Evolutionary conservation across 2,888 invertebrate genomes (phyloP).

Genomic region (Dromius quadrimaculatus): DNA sequence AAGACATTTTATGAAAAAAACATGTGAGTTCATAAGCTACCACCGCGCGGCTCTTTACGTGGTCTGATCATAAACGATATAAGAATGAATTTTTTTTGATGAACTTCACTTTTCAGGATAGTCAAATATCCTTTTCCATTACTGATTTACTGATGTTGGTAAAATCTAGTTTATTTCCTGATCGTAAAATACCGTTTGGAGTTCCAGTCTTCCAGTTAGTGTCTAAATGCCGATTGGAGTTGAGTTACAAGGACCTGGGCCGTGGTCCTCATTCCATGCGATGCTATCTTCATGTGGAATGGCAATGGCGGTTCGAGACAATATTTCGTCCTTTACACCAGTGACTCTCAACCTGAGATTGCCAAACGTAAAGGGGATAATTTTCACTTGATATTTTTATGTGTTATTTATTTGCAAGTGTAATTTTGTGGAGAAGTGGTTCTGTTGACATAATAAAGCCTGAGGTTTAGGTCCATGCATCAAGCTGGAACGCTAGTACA

Average conservation of each 20-base stretch:
- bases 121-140: too few relatives aligned
- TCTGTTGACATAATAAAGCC: too few relatives aligned
- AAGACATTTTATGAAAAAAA: constrained; percentile 47
- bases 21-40: constrained; percentile 22
- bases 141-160: too few relatives aligned
- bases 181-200: neutral
- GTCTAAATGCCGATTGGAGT: constrained; percentile 14
- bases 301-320: constrained; percentile 19
- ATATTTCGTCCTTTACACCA: constrained; percentile 13
- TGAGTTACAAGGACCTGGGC: constrained; percentile 18
- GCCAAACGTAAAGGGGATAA: constrained; percentile 5
- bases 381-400: too few relatives aligned
- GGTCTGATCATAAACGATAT: constrained; percentile 35
- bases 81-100: neutral
- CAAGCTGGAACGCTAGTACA: too few relatives aligned
- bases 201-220: constrained; percentile 3
- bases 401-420: too few relatives aligned
- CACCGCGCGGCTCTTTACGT: neutral
- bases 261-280: neutral
- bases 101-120: too few relatives aligned
- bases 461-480: too few relatives aligned
- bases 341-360: too few relatives aligned
- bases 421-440: too few relatives aligned
- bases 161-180: constrained; percentile 17
- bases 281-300: constrained; percentile 22